A percentile compares a stretch with the other conserved stretches of the same genome.
Conservation (phyloP, 2,888 invertebrate genomes). For the Mythimna loreyi region DNA sequence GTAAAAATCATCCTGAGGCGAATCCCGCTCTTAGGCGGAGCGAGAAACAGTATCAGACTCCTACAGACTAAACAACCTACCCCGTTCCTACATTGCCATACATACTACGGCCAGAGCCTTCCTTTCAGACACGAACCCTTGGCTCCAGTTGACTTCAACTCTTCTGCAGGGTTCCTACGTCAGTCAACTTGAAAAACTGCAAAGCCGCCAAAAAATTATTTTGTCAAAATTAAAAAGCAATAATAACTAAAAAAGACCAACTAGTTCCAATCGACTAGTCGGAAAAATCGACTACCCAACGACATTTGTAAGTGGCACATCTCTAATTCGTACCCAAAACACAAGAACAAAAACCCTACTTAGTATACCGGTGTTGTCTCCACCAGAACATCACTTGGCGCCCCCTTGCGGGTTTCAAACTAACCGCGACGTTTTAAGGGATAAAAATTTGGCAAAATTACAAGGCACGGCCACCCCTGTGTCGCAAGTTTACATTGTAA, state of each 20-base stretch:
- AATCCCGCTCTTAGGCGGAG: no score
- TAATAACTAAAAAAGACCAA: neutral
- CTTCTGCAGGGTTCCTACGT: no score
- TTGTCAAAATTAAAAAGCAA: neutral
- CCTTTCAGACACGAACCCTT: no score
- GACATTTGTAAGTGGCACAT: neutral
- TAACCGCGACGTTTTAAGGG: conserved; percentile 81
- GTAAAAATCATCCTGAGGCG: no score
- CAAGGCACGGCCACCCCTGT: conserved; percentile 86
- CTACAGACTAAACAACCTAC: no score
- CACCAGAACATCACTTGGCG: conserved; percentile 71
- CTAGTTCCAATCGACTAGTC: neutral
- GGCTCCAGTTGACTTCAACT: no score
- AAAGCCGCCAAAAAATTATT: neutral
- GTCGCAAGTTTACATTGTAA: conserved; percentile 87
- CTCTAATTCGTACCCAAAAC: conserved; percentile 39
- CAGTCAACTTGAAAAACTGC: no score
- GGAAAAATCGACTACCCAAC: neutral
- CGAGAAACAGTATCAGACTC: no score
- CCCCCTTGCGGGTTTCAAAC: conserved; percentile 72
- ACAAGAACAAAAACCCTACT: conserved; percentile 79
- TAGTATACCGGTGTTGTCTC: conserved; percentile 77
- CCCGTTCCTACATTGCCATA: no score
- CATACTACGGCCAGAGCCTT: no score
- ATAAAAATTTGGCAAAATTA: conserved; percentile 90